Evolutionary conservation across 2,888 invertebrate species (phyloP), one percentile per base, ranked within the genome.

Genomic region (Andricus curvator): DNA sequence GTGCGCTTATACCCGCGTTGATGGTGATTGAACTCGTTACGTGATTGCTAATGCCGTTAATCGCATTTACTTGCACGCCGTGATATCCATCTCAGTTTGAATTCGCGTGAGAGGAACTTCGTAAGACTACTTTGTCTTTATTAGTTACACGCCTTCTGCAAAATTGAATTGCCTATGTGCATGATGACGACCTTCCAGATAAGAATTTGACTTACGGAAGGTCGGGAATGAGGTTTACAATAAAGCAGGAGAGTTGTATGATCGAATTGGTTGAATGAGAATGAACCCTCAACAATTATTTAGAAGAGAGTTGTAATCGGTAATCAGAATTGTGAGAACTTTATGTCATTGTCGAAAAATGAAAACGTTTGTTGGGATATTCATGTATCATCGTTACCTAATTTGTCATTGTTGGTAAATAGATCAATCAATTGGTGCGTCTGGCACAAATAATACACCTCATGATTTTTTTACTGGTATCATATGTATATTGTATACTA

Each of bases 11-110:
- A 56, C 9, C 17, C 3, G 15, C 60, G 62, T 25, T 62, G 25
- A 22, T 62, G 62, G 62, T 62, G 62, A 62, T 62, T 62, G 62
- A 62, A 62, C 62, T 62, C 25, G 62, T 62, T 62, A 62, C 62
- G 62, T 25, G 62, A 62, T 22, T 25, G 25, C 62, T 62, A 25
- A 62, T 25, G 62, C 15, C 62, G 62, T 25, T 62, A 62, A 62
- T 62, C 25, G 15, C 6, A 62, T 62, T 62, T 62, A 13, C 15
- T 62, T 62, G 25, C 62, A 22, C 22, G 62, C 25, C 25, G 62
- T 62, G 62, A 62, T 62, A 62, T 62, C 25, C 15, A 62, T 62
- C 25, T 62, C 62, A 1, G 25, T 62, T 25, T 25, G 25, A 25
- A 25, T 62, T 62, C 25, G 15, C 62, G 15, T 62, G 62, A 15